Conservation (phyloP, 2,113 vertebrate species). For the Pangasianodon gigas region DNA sequence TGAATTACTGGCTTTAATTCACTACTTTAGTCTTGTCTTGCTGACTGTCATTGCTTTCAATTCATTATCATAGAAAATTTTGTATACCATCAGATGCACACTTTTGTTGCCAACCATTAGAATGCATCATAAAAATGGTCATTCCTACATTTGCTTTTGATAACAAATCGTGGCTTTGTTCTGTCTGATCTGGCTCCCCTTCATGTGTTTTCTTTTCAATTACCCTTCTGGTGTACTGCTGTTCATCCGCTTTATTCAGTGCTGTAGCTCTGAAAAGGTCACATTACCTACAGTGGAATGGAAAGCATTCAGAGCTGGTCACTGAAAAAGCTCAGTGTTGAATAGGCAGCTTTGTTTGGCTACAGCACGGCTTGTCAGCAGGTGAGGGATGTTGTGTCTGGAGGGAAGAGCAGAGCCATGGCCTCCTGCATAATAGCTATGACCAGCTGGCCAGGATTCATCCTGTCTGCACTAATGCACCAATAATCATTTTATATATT, state of each 20-base stretch:
- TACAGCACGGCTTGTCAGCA: constrained; percentile 38
- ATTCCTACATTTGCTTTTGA: background rate
- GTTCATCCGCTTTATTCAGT: constrained; percentile 17
- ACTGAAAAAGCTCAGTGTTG: constrained; percentile 28
- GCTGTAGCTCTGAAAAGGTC: constrained; percentile 35
- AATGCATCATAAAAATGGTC: background rate
- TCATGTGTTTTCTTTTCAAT: constrained; percentile 22
- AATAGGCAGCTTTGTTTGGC: constrained; percentile 50
- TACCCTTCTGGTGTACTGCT: constrained; percentile 10
- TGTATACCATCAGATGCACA: background rate
- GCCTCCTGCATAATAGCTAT: constrained; percentile 17
- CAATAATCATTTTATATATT: background rate
- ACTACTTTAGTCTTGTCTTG: background rate
- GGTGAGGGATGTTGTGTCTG: constrained; percentile 50
- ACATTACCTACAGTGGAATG: constrained; percentile 45
- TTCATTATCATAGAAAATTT: background rate
- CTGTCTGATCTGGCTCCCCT: background rate
- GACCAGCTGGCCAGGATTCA: background rate
- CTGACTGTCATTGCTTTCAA: background rate
- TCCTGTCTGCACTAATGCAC: background rate
- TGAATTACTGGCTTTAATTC: background rate
- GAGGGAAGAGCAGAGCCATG: constrained; percentile 16
- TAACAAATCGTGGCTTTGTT: background rate
- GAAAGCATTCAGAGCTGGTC: constrained; percentile 47
- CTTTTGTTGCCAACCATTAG: background rate